Percentiles rank a stretch among this genome's conserved stretches.
These are phyloP conservation scores for Bombyx mandarina DNA, from an alignment of 1,140 invertebrate genomes.

Conservation along the genomic window DNA sequence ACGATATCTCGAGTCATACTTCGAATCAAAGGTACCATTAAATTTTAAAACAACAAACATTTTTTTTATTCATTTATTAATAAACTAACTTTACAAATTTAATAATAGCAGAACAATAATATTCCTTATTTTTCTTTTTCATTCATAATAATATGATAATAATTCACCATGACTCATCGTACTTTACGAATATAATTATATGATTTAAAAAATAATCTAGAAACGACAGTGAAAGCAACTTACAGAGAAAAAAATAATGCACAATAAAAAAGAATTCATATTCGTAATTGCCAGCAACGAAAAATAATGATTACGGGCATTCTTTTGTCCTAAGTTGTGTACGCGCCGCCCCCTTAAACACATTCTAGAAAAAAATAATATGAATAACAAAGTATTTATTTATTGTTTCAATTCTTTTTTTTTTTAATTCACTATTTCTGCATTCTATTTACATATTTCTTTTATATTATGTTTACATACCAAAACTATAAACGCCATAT, in stretches of 20 bases:
- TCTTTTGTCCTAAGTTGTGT: slow-evolving; percentile 21
- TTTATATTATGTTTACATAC: slow-evolving; percentile 64
- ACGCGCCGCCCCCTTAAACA: slow-evolving; percentile 22
- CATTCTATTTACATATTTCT: slow-evolving; percentile 56
- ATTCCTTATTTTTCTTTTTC: slow-evolving; percentile 68
- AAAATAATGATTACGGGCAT: slow-evolving; percentile 32
- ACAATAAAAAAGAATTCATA: slow-evolving; percentile 51
- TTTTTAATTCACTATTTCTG: slow-evolving; percentile 56
- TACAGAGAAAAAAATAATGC: slow-evolving; percentile 63
- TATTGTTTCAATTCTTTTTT: slow-evolving; percentile 63
- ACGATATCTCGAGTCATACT: no score
- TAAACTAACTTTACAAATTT: slow-evolving; percentile 72
- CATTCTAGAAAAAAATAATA: slow-evolving; percentile 60
- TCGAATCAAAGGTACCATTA: no score
- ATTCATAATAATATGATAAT: slow-evolving; percentile 70
- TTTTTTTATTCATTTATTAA: slow-evolving; percentile 70
- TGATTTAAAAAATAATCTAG: slow-evolving; percentile 67
- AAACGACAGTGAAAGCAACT: slow-evolving; percentile 69
- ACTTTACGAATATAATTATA: slow-evolving; percentile 69
- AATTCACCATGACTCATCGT: slow-evolving; percentile 69
- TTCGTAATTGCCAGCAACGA: slow-evolving; percentile 41
- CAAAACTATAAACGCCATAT: slow-evolving; percentile 63
- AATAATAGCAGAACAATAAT: slow-evolving; percentile 72
- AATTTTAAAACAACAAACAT: slow-evolving; percentile 31
- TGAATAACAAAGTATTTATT: slow-evolving; percentile 64